Evolutionary conservation across 2,113 vertebrate genomes (phyloP).

Genomic region (Tapirus terrestris): DNA sequence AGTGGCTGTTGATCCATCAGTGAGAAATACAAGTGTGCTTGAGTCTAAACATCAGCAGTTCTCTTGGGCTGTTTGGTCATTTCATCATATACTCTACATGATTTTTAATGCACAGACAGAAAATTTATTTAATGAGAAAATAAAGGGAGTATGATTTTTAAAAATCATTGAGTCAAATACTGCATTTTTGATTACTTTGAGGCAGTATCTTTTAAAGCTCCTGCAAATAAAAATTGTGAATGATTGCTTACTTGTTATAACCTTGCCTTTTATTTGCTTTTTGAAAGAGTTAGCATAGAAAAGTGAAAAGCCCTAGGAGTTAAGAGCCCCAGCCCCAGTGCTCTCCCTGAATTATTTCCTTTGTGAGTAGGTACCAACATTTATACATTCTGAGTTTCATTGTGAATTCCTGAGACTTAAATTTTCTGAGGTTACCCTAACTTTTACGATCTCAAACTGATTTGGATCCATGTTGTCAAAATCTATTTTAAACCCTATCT

Average conservation of each 20-base stretch:
- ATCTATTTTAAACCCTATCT: background rate
- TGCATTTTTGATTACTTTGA: background rate
- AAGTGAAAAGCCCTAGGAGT: background rate
- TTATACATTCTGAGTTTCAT: background rate
- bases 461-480: background rate
- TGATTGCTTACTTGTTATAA: background rate
- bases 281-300: background rate
- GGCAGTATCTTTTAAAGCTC: background rate
- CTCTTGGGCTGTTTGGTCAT: background rate
- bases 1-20: background rate
- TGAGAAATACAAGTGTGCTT: background rate
- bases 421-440: background rate
- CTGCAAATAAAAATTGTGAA: slow-evolving; percentile 34
- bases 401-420: background rate
- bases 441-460: background rate
- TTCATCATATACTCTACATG: background rate
- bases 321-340: background rate
- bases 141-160: background rate
- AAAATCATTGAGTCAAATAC: background rate
- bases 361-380: background rate
- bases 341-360: background rate
- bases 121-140: slow-evolving; percentile 28
- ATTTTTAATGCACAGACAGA: background rate
- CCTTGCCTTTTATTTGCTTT: background rate
- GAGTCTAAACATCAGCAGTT: background rate